Base-by-base conservation (phyloP, 2,888 invertebrate genomes). In the Epistrophella euchroma region DNA sequence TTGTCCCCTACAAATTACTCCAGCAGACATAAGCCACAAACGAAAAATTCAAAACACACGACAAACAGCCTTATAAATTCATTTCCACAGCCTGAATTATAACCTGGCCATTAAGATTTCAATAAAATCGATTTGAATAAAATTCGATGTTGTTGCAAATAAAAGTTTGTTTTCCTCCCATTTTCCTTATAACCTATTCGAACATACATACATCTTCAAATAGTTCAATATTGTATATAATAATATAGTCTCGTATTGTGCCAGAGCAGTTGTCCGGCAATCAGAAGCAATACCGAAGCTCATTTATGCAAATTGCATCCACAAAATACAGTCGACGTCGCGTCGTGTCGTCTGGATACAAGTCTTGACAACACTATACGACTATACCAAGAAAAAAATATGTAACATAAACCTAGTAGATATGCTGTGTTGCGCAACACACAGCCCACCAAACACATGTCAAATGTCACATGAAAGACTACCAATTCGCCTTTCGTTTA, bases 101-200 rank as follows among this genome's bases (percentile, higher is more conserved):
- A 76, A 76, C 60, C 50, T 25, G 75, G 35, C 73, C 85, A 70
- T 80, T 80, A 60, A 70, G 55, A 80, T 80, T 80, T 80, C 85
- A 85, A 78, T 58, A 70, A 76, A 85, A 85, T 80, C 85, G 80
- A 85, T 85, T 85, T 80, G 68, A 80, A 85, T 80, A 85, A 85
- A 80, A 80, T 85, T 80, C 85, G 55, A 76, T 85, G 80, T 80
- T 79, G 74, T 71, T 77, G 76, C 43, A 52, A 71, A 75, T 52
- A 52, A 64, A 40, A 50, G 50, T 64, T 62, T n/a, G 17, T 52
- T 85, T 85, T 60, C 19, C 25, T 47, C 64, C 28, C 52, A 50
- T 71, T 71, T 68, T 60, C 72, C 68, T 45, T 60, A 60, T 13
- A 17, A 11, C 35, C 35, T 22, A 22, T 22, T 25, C 19, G 3